Evolutionary conservation across 2,888 invertebrate genomes (phyloP).

Genomic region (Tinea semifulvella): DNA sequence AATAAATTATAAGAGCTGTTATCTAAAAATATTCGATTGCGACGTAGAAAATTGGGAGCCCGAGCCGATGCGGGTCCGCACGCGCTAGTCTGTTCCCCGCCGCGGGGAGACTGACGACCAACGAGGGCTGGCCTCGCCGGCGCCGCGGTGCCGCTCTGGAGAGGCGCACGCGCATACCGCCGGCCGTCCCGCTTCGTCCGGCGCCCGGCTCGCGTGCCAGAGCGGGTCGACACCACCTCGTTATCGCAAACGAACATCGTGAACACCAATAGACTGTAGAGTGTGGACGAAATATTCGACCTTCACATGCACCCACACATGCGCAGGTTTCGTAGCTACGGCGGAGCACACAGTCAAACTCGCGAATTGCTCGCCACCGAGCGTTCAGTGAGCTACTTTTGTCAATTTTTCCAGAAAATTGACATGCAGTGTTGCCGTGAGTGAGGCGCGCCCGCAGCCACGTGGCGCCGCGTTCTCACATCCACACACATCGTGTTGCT

Average conservation of each 20-base stretch:
- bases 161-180: conserved; percentile 51
- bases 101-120: conserved; percentile 65
- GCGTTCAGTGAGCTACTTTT: conserved; percentile 56
- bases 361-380: conserved; percentile 43
- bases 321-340: conserved; percentile 25
- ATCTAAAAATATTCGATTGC: conserved; percentile 65
- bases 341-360: conserved; percentile 37
- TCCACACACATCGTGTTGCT: background rate
- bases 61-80: conserved; percentile 46
- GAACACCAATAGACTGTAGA: conserved; percentile 66
- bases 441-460: conserved; percentile 40
- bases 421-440: conserved; percentile 54
- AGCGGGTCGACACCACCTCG: conserved; percentile 48
- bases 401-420: conserved; percentile 64
- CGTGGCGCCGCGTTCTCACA: conserved; percentile 30
- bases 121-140: conserved; percentile 55
- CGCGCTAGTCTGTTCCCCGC: conserved; percentile 63
- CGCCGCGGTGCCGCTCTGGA: background rate
- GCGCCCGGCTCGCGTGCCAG: conserved; percentile 33
- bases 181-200: conserved; percentile 45
- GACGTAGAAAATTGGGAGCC: conserved; percentile 30
- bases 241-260: conserved; percentile 62
- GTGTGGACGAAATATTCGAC: conserved; percentile 66
- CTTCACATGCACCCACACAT: conserved; percentile 41
- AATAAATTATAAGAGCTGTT: conserved; percentile 64